Evolutionary conservation across 2,113 vertebrate genomes (phyloP).

Genomic region (Recurvirostra avosetta): DNA sequence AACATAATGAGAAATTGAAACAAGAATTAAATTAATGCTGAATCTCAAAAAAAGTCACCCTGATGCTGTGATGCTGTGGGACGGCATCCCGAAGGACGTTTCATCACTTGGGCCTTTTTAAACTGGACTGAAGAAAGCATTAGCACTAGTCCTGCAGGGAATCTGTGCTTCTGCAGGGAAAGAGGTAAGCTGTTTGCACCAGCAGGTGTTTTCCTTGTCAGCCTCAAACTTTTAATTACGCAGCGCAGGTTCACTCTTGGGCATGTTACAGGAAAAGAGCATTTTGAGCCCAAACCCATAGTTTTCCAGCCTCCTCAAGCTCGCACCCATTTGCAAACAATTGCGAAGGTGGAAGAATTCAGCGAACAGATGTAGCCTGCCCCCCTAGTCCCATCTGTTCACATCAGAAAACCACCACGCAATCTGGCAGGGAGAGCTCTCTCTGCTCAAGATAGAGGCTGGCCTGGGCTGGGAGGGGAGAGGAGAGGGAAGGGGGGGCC

Average conservation of each 20-base stretch:
- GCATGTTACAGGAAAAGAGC: neutral
- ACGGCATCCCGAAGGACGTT: fast-evolving
- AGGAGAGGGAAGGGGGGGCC: neutral
- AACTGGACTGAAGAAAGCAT: neutral
- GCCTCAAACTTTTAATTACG: neutral
- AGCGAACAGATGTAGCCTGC: constrained; percentile 58
- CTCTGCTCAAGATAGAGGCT: neutral
- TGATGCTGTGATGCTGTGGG: neutral
- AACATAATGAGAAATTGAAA: neutral
- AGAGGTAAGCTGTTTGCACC: neutral
- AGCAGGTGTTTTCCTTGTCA: constrained; percentile 6
- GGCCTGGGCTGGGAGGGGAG: neutral
- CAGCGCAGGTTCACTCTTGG: neutral
- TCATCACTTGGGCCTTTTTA: neutral
- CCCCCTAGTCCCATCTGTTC: constrained; percentile 64
- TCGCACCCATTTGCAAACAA: constrained; percentile 62
- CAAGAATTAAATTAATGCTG: neutral
- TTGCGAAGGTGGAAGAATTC: constrained; percentile 66
- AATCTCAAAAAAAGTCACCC: neutral
- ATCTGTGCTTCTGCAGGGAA: neutral
- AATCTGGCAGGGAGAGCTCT: constrained; percentile 44
- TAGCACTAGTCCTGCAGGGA: neutral
- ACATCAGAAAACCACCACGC: constrained; percentile 62
- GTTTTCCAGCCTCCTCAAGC: constrained; percentile 4
- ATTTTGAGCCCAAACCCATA: neutral